Evolutionary conservation across 2,888 invertebrate species (phyloP).

Genomic region (Hipparchia sbordonii): DNA sequence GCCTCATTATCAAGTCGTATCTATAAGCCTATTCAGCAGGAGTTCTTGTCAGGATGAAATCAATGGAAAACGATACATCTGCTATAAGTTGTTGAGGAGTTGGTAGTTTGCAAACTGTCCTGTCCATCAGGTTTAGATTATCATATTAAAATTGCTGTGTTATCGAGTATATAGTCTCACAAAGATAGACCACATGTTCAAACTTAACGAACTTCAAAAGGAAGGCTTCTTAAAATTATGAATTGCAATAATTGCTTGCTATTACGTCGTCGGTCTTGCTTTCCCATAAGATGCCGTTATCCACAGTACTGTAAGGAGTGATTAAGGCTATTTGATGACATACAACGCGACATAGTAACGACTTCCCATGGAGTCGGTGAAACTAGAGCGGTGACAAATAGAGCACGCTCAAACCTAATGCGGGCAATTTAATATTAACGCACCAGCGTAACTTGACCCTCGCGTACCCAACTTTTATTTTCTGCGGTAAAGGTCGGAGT

Average conservation of each 20-base stretch:
- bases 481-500: conserved; percentile 19
- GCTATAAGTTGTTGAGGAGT: no score
- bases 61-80: no score
- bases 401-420: conserved; percentile 61
- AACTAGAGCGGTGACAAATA: conserved; percentile 75
- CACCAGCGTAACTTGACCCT: conserved; percentile 54
- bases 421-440: conserved; percentile 62
- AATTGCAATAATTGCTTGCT: conserved; percentile 2
- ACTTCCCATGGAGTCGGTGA: conserved; percentile 69
- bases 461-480: conserved; percentile 33
- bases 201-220: no score
- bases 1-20: no score
- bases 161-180: no score
- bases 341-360: conserved; percentile 57
- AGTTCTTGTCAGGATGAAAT: no score
- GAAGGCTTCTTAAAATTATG: background rate
- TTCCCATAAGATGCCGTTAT: conserved; percentile 20
- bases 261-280: background rate
- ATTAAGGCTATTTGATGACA: conserved; percentile 55
- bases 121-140: no score
- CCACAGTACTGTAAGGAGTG: conserved; percentile 40
- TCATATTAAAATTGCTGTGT: no score
- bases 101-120: no score
- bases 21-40: no score
- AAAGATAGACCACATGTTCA: no score